Base-by-base conservation (phyloP, 2,888 invertebrate genomes). In the Nomada goodeniana region DNA sequence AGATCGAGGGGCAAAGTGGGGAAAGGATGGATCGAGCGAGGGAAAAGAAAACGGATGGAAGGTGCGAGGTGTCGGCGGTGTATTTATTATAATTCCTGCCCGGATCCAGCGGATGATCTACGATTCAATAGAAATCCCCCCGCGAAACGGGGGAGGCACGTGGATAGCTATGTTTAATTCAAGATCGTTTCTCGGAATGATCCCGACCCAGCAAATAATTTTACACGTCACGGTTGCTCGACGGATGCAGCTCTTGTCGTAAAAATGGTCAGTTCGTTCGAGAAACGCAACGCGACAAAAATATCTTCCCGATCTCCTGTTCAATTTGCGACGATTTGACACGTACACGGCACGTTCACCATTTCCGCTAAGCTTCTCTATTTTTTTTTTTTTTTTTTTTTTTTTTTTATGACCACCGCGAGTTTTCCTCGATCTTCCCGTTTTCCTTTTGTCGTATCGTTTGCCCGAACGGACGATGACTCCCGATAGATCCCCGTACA, bases 81-180 rank as follows among this genome's bases (percentile, higher is more conserved):
- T 36, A 20, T 67, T 76, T 82, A 72, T 76, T 82, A 70, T 71
- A 71, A 82, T 80, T 65, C 72, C 20, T 50, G 23, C 23, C 20
- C 59, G 68, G 73, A 50, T 67, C 80, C 65, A 42, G 20, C 44
- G 47, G 68, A 52, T 60, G 76, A 82, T 82, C 81, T 82, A 81
- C 80, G 82, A 82, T 81, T 76, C 81, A 47, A 82, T 81, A 82
- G 81, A 82, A 76, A 81, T 67, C 68, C 52, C 23, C 2, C 11
- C 10, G 15, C 3, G 4, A 20, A 55, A 15, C 23, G 20, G 26
- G 55, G 3, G 60, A 47, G 71, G 65, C 81, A 73, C 73, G 81
- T 70, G 80, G 73, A 68, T 55, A 55, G 63, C 57, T 57, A 80
- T 82, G 81, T 81, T 76, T 81, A 81, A 82, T 82, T 82, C 81